A percentile compares a stretch with the other conserved stretches of the same genome.
Conservation (phyloP, 1,140 invertebrate genomes). For the Mercenaria mercenaria region DNA sequence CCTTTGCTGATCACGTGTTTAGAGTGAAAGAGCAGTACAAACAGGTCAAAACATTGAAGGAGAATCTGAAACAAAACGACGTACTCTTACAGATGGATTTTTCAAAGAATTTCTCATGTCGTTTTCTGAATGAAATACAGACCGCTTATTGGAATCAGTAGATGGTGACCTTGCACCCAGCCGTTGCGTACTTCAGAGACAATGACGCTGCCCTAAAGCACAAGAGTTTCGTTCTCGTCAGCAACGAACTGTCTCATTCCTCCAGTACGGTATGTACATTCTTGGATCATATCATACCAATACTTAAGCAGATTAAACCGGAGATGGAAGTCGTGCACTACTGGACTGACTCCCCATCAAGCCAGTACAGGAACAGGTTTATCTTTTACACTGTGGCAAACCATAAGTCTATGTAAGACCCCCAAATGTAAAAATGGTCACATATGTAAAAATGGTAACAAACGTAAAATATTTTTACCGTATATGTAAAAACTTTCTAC, state of each 20-base stretch:
- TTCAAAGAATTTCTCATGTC: slow-evolving; percentile 62
- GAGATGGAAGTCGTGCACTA: slow-evolving; percentile 33
- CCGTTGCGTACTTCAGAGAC: slow-evolving; percentile 46
- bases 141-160: slow-evolving; percentile 64
- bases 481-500: no score
- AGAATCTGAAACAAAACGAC: slow-evolving; percentile 37
- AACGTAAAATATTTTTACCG: no score
- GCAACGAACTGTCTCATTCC: slow-evolving; percentile 39
- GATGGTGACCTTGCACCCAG: slow-evolving; percentile 57
- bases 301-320: neutral
- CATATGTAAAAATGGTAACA: no score
- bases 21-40: slow-evolving; percentile 52
- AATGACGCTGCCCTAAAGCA: slow-evolving; percentile 39
- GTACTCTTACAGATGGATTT: slow-evolving; percentile 67
- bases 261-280: slow-evolving; percentile 49
- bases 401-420: neutral
- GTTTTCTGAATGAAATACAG: slow-evolving; percentile 62
- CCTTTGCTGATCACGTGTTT: slow-evolving; percentile 48
- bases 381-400: slow-evolving; percentile 23
- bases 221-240: slow-evolving; percentile 55
- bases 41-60: slow-evolving; percentile 41
- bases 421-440: no score
- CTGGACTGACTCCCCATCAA: slow-evolving; percentile 58
- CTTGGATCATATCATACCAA: slow-evolving; percentile 32
- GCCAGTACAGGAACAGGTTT: slow-evolving; percentile 58